Evolutionary conservation across 2,113 vertebrate species (phyloP).

Genomic region (Catharus bicknelli): DNA sequence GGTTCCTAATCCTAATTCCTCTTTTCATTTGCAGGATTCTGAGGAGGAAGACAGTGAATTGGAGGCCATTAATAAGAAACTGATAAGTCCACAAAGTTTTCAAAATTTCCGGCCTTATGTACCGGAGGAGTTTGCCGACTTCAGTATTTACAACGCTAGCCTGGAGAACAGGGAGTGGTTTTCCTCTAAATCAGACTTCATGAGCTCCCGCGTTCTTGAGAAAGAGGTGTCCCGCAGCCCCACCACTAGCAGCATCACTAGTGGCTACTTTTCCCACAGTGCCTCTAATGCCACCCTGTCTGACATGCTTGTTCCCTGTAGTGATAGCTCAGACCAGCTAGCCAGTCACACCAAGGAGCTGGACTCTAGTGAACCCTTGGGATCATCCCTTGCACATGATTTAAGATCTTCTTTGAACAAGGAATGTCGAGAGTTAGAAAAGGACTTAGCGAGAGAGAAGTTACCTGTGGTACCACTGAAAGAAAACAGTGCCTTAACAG

Average conservation of each 20-base stretch:
- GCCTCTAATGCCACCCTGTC: slow-evolving; percentile 93
- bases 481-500: slow-evolving; percentile 80
- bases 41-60: slow-evolving; percentile 83
- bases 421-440: slow-evolving; percentile 73
- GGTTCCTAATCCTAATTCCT: background rate
- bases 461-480: slow-evolving; percentile 28
- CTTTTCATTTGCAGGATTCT: slow-evolving; percentile 83
- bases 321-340: slow-evolving; percentile 92
- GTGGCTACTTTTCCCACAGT: slow-evolving; percentile 97
- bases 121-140: slow-evolving; percentile 96
- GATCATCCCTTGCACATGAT: slow-evolving; percentile 35
- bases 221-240: slow-evolving; percentile 91
- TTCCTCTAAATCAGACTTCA: slow-evolving; percentile 76
- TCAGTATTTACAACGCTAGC: slow-evolving; percentile 94
- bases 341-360: slow-evolving; percentile 67
- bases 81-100: slow-evolving; percentile 68
- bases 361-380: slow-evolving; percentile 62
- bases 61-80: slow-evolving; percentile 71
- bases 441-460: slow-evolving; percentile 59
- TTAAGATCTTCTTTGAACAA: slow-evolving; percentile 59
- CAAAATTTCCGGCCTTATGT: slow-evolving; percentile 81
- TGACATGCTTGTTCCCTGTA: slow-evolving; percentile 87
- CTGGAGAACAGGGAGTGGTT: slow-evolving; percentile 86
- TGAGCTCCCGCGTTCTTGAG: slow-evolving; percentile 74
- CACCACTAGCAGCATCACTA: slow-evolving; percentile 94